Conservation (phyloP, 2,113 vertebrate genomes). For the Ardeotis arabs region DNA sequence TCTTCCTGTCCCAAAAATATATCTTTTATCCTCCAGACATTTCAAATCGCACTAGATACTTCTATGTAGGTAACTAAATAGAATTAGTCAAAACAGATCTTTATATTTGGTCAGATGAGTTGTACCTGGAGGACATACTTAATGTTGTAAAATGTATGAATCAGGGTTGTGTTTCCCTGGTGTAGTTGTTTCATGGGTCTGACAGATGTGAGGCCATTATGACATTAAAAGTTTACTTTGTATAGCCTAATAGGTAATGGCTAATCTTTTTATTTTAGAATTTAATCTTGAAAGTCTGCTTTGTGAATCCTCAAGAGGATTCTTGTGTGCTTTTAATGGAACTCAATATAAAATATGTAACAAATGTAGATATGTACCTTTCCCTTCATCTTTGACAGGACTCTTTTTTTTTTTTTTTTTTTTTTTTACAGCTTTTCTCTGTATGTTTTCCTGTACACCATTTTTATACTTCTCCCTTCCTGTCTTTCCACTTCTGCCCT, state of each 20-base stretch:
- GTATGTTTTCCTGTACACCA: neutral
- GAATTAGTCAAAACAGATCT: neutral
- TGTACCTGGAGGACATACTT: neutral
- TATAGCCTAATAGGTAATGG: neutral
- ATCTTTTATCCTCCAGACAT: neutral
- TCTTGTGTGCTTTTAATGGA: neutral
- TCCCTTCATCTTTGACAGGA: neutral
- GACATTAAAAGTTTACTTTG: neutral
- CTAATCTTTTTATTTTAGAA: neutral
- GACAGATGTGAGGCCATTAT: neutral
- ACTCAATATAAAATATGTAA: neutral
- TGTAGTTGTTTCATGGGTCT: neutral
- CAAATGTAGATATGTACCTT: neutral
- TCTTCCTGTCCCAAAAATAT: neutral
- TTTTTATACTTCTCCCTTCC: neutral
- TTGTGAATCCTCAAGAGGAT: neutral
- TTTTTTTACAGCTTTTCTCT: neutral
- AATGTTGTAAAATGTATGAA: neutral
- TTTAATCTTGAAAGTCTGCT: neutral
- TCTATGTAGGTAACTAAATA: neutral
- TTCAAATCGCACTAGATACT: neutral
- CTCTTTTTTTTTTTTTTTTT: neutral
- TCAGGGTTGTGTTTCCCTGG: neutral
- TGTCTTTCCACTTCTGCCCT: neutral
- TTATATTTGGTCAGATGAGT: neutral